A percentile compares a stretch with the other conserved stretches of the same genome.
Conservation (phyloP, 92 coral and sea anemone genomes). For the Palythoa heliodiscus region DNA sequence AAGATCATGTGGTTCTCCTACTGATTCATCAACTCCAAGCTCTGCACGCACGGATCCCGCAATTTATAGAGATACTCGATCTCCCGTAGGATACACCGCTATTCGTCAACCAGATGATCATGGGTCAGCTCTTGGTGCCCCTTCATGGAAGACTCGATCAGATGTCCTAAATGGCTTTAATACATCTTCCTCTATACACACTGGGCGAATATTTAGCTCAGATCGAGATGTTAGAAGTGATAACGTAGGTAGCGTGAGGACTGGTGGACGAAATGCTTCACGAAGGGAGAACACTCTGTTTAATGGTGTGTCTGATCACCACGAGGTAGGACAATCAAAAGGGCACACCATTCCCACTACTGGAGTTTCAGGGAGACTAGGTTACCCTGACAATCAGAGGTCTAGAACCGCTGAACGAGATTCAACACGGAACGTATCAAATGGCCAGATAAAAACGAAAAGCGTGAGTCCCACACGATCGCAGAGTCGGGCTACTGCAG, state of each 20-base stretch:
- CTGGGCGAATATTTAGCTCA: constrained; percentile 39
- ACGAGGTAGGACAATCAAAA: background rate
- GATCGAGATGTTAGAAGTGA: constrained; percentile 50
- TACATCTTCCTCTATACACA: constrained; percentile 13
- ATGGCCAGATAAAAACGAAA: constrained; percentile 30
- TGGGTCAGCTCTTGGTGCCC: constrained; percentile 4
- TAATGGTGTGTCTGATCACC: constrained; percentile 31
- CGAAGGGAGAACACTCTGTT: constrained; percentile 38
- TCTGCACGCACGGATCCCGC: constrained; percentile 21
- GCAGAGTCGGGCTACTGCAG: constrained; percentile 59
- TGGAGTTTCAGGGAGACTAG: background rate
- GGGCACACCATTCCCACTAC: background rate
- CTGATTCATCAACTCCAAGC: constrained; percentile 43
- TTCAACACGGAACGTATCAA: constrained; percentile 6
- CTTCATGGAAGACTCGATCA: constrained; percentile 15
- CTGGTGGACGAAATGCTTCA: constrained; percentile 39
- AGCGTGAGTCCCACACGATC: constrained; percentile 58
- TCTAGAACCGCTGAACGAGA: background rate
- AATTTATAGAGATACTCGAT: constrained; percentile 21
- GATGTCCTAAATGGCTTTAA: constrained; percentile 28
- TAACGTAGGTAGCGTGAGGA: background rate
- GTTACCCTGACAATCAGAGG: background rate
- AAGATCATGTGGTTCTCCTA: constrained; percentile 54
- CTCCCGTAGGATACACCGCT: constrained; percentile 37
- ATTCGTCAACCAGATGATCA: constrained; percentile 5